Percentiles rank a stretch among this genome's conserved stretches.
Conservation (phyloP, 1,140 invertebrate genomes). For the Trichomalopsis sarcophagae region DNA sequence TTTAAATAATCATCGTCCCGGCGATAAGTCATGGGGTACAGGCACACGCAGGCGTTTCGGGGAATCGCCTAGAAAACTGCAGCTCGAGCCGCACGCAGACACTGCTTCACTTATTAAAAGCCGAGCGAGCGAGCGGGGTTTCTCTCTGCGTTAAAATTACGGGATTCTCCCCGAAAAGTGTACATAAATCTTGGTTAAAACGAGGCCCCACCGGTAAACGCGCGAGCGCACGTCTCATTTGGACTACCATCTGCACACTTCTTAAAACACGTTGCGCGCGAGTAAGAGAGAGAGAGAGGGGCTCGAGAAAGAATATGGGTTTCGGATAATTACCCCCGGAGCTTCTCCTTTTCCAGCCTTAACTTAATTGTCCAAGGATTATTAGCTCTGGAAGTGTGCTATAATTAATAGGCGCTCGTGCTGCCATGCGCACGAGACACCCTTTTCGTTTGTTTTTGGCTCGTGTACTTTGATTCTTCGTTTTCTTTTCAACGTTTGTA, state of each 20-base stretch:
- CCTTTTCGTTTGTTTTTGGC: not conserved
- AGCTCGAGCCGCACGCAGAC: not conserved
- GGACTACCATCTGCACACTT: slow-evolving; percentile 42
- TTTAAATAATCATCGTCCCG: not conserved
- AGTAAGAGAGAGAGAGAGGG: not conserved
- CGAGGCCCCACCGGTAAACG: slow-evolving; percentile 29
- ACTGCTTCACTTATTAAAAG: slow-evolving; percentile 30
- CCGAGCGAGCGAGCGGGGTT: not conserved
- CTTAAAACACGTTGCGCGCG: not conserved
- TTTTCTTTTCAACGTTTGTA: not conserved
- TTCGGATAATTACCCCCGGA: slow-evolving; percentile 38
- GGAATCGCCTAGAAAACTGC: not conserved
- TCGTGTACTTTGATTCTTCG: not conserved
- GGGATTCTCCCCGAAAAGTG: slow-evolving; percentile 23
- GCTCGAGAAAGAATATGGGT: slow-evolving; percentile 39
- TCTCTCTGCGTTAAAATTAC: slow-evolving; percentile 28
- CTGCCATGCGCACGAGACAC: not conserved
- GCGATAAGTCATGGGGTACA: slow-evolving; percentile 1
- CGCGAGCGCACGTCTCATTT: slow-evolving; percentile 37
- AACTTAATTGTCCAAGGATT: slow-evolving; percentile 26
- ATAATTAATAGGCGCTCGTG: slow-evolving; percentile 11
- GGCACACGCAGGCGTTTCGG: not conserved
- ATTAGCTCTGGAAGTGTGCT: slow-evolving; percentile 19
- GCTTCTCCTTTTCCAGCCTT: slow-evolving; percentile 14
- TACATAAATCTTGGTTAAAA: slow-evolving; percentile 49